Evolutionary conservation across 92 coral and sea anemone genomes (phyloP), one percentile per base, ranked within the genome.

Genomic region (Heteractis magnifica): DNA sequence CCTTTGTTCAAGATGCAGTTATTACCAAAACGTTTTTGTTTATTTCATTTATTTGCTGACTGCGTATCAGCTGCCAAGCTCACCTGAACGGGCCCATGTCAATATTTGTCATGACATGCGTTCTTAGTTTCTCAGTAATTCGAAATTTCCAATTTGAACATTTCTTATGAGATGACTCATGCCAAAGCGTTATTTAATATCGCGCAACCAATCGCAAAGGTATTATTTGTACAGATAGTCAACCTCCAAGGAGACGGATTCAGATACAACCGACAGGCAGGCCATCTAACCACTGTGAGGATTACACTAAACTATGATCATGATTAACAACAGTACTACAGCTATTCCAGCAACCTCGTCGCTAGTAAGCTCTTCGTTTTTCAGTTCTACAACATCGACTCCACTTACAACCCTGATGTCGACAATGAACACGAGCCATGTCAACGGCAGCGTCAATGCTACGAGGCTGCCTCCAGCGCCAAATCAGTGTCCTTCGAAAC

Each of bases 51-150:
- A 81, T 81, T 81, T 81, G 84, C 41, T 51, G 10, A 62, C 64
- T 68, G 9, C 64, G 70, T 51, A 68, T 68, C 84, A 81, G 77
- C 68, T 81, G 84, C 84, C 84, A 81, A 81, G 56, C 51, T 70
- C 68, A 81, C 70, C 72, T 77, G 87, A 59, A 84, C 81, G 52
- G 60, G 55, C 0, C 44, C 5, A 52, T 79, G 81, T 52, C 80
- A 84, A 84, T 84, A 84, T 84, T 84, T 76, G 71, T 10, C 75
- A 21, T 50, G 73, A 84, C 87, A 84, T 84, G 87, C 87, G 80
- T 62, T 76, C 87, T 84, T 84, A 84, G 87, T 84, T 84, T 59
- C 87, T 71, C 81, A 84, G 77, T 84, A 84, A 84, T 84, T 84
- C 81, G 87, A 84, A 81, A 81, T 81, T 52, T 81, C 84, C 77